phyloP scores from a whole-genome alignment of 2,888 invertebrate genomes.

The Erebia epiphron region DNA sequence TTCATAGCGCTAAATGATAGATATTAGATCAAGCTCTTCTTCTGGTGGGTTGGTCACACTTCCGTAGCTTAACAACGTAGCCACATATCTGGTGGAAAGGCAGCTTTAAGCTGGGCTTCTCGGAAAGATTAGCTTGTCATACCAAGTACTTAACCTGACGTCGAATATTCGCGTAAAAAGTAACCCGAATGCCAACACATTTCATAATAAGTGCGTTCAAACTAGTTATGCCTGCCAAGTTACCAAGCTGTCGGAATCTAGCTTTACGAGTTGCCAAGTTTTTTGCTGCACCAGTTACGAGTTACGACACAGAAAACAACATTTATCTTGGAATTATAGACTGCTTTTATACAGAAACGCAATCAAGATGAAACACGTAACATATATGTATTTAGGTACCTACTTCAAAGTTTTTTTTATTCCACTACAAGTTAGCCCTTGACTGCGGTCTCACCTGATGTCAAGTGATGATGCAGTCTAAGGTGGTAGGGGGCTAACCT shows the following conservation, averaged over 20 bases:
- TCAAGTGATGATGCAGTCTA: no score
- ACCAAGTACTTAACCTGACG: not conserved
- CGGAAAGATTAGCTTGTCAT: not conserved
- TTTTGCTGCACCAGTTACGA: slow-evolving; percentile 11
- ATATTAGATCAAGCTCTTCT: no score
- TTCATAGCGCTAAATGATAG: no score
- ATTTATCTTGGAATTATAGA: not conserved
- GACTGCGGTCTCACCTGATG: no score
- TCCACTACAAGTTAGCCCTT: no score
- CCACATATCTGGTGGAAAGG: no score
- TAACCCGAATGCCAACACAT: slow-evolving; percentile 9
- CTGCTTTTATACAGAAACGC: not conserved
- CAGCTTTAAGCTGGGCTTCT: not conserved
- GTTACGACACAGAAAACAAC: slow-evolving; percentile 6
- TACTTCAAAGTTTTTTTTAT: no score
- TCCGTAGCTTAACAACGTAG: no score
- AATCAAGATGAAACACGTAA: not conserved
- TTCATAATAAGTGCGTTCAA: slow-evolving; percentile 8
- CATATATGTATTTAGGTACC: no score
- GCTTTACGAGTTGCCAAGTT: slow-evolving; percentile 15
- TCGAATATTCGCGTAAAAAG: slow-evolving; percentile 8
- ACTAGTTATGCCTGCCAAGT: slow-evolving; percentile 7
- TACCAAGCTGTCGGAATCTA: slow-evolving; percentile 6
- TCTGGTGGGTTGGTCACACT: no score
- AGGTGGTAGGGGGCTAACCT: no score